phyloP scores from a whole-genome alignment of 2,113 vertebrate species.

The Pseudopipra pipra region DNA sequence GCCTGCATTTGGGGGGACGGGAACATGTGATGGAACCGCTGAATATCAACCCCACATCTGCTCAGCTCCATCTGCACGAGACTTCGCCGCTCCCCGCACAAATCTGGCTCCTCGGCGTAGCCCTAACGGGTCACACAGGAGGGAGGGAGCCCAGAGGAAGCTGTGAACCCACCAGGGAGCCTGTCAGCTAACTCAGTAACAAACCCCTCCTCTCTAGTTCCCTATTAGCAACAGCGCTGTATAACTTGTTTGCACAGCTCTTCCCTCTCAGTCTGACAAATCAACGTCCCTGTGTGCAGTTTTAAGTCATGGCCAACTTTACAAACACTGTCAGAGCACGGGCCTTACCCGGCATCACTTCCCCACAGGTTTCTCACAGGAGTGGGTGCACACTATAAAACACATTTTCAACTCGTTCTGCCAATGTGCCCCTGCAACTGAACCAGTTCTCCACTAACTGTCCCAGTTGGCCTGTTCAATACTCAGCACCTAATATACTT shows the following conservation, averaged over 20 bases:
- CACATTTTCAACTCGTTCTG: background rate
- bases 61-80: background rate
- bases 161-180: background rate
- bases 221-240: background rate
- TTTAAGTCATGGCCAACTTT: background rate
- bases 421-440: fast-evolving
- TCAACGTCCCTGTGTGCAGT: background rate
- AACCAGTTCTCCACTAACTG: background rate
- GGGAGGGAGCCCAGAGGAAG: background rate
- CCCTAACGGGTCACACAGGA: background rate
- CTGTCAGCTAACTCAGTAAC: background rate
- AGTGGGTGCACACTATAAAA: background rate
- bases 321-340: background rate
- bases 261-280: background rate
- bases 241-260: background rate
- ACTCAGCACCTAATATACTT: background rate
- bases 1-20: background rate
- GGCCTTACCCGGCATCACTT: background rate
- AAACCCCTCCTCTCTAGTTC: background rate
- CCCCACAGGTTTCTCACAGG: background rate
- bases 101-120: background rate
- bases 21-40: background rate
- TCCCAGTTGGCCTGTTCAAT: background rate
- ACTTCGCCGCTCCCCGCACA: background rate
- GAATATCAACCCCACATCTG: background rate